Percentiles rank a stretch among this genome's conserved stretches.
Conservation (phyloP, 1,140 invertebrate species). For the Macrobrachium rosenbergii region DNA sequence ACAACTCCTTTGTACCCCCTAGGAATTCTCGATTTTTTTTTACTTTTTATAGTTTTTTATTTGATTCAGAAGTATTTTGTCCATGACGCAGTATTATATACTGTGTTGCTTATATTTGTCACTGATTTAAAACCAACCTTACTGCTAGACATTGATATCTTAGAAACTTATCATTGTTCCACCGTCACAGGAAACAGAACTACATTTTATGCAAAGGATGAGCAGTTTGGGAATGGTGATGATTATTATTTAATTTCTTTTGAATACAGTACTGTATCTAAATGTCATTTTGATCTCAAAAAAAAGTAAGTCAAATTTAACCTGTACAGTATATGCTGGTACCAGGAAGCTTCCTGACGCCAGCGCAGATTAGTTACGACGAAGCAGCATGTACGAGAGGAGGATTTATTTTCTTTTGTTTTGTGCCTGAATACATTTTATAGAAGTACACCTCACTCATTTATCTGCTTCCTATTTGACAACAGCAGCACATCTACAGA, state of each 20-base stretch:
- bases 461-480: slow-evolving; percentile 36
- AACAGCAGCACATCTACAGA: slow-evolving; percentile 49
- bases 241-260: too few species aligned
- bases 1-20: slow-evolving; percentile 12
- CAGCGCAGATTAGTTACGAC: background rate
- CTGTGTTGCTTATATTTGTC: slow-evolving; percentile 3
- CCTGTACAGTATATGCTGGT: slow-evolving; percentile 34
- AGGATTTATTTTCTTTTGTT: slow-evolving; percentile 8
- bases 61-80: slow-evolving; percentile 24
- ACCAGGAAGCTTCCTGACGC: slow-evolving; percentile 23
- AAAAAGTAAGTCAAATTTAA: slow-evolving; percentile 38
- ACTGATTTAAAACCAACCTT: too few species aligned
- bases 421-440: slow-evolving; percentile 28
- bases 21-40: slow-evolving; percentile 47
- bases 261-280: slow-evolving; percentile 36
- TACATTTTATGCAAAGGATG: too few species aligned
- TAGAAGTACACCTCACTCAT: slow-evolving; percentile 30
- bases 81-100: slow-evolving; percentile 23
- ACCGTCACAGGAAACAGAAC: too few species aligned
- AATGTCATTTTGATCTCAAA: slow-evolving; percentile 62
- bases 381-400: background rate
- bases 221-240: too few species aligned
- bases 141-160: too few species aligned
- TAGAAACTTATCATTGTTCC: too few species aligned
- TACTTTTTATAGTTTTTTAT: slow-evolving; percentile 30